Base-by-base conservation (phyloP, 2,113 vertebrate genomes). In the Galeopterus variegatus region DNA sequence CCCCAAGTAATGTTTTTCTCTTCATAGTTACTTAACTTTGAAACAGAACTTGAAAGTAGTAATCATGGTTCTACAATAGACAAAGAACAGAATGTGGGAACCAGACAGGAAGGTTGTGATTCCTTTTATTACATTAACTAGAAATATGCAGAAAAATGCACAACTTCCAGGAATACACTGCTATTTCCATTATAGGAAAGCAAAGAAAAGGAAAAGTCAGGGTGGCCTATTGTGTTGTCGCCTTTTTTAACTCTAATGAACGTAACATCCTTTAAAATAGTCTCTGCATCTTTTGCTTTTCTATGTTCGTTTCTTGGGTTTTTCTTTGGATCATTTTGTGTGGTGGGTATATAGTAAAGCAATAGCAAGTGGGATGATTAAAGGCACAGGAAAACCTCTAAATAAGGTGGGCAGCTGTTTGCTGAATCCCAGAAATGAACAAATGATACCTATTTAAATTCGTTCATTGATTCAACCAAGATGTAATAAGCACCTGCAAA, bases 1-100 rank as follows among this genome's bases (percentile, higher is more conserved):
- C 96, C 86, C 94, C 92, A 95, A 98, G 89, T 96, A 96, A 94
- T 98, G 96, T 96, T 98, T 91, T 97, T 97, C 90, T 96, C 50
- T 95, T 96, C 96, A 88, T 96, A 58, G 52, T 97, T 98, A 64
- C 95, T 97, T 98, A 50, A 95, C 98, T 97, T 97, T 90, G 91
- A 94, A 85, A 56, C 93, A 93, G 94, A 95, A 97, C 96, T 92
- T 92, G n/a, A 93, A 98, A 97, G 77, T 96, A 10, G 33, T 80
- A 82, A 82, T 96, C 75, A 95, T 62, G 45, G 89, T 97, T 97
- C 73, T 79, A 7, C 10, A 13, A 92, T 88, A 98, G 33, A 64
- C 31, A 97, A 97, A 98, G 96, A 92, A 79, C 69, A 36, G 36
- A 93, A 81, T 94, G 91, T 91, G 64, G 88, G 92, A 96, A 62